A percentile compares a stretch with the other conserved stretches of the same genome.
These are phyloP conservation scores for Diaperis boleti DNA, from an alignment of 2,888 invertebrate species.

Conservation along the genomic window DNA sequence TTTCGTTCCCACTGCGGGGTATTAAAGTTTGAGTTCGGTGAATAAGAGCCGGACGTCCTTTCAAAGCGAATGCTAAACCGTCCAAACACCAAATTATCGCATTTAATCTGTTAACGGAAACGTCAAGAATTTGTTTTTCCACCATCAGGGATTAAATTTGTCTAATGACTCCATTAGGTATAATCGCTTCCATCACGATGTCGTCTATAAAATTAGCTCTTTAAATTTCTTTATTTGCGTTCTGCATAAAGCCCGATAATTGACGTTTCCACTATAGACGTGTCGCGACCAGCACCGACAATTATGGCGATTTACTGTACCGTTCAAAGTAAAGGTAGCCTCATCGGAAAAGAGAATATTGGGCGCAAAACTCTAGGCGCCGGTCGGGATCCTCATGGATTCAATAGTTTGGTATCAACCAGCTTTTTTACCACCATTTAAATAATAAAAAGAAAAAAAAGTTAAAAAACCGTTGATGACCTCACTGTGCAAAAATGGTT, in stretches of 20 bases:
- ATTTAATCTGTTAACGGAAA: conserved; percentile 17
- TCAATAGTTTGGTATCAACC: too few relatives aligned
- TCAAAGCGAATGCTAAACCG: background rate
- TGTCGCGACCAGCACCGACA: too few relatives aligned
- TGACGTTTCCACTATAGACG: too few relatives aligned
- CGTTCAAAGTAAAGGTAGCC: too few relatives aligned
- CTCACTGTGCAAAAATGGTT: too few relatives aligned
- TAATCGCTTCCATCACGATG: background rate
- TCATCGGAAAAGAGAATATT: too few relatives aligned
- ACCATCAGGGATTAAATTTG: background rate
- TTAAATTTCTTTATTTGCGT: conserved; percentile 4
- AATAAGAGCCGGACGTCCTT: conserved; percentile 2
- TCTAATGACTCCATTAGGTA: conserved; percentile 10
- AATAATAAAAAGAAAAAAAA: conserved; percentile 9
- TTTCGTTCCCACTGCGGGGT: background rate
- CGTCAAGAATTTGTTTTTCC: conserved; percentile 6
- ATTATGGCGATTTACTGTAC: too few relatives aligned
- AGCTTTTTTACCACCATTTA: too few relatives aligned
- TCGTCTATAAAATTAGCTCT: conserved; percentile 14
- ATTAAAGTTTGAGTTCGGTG: conserved; percentile 4
- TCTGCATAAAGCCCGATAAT: background rate
- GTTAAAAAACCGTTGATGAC: background rate
- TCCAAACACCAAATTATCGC: conserved; percentile 2
- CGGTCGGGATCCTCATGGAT: too few relatives aligned
- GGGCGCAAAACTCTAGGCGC: too few relatives aligned